These are phyloP conservation scores for Xestia sexstrigata DNA, from an alignment of 2,888 invertebrate genomes.

Conservation along the genomic window DNA sequence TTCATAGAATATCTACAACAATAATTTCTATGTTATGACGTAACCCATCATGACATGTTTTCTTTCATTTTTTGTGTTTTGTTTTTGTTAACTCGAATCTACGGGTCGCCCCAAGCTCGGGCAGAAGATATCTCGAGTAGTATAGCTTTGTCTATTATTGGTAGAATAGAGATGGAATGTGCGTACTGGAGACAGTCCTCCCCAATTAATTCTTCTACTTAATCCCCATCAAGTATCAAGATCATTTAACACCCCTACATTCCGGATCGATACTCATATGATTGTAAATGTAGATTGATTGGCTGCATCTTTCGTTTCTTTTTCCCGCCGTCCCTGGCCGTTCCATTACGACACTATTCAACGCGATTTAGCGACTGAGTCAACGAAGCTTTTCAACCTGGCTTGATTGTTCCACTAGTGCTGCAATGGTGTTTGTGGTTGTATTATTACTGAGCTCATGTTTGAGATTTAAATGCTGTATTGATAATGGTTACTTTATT, in stretches of 20 bases:
- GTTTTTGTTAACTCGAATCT: no score
- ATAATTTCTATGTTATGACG: no score
- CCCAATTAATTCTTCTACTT: no score
- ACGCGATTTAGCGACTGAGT: slow-evolving; percentile 73
- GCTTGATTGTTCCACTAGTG: slow-evolving; percentile 55
- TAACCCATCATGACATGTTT: no score
- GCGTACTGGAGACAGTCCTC: no score
- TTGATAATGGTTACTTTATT: neutral
- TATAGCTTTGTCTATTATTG: no score
- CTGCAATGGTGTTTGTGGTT: slow-evolving; percentile 28
- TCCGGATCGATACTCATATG: slow-evolving; percentile 86
- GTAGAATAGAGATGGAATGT: no score
- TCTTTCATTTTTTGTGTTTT: no score
- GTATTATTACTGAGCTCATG: slow-evolving; percentile 13
- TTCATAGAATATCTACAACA: no score
- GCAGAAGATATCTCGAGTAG: no score
- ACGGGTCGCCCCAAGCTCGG: no score
- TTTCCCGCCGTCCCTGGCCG: slow-evolving; percentile 78
- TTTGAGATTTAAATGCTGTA: slow-evolving; percentile 9
- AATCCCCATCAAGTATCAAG: slow-evolving; percentile 73
- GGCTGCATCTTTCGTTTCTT: slow-evolving; percentile 85
- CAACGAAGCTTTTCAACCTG: slow-evolving; percentile 59
- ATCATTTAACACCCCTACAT: slow-evolving; percentile 37
- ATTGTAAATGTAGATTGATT: slow-evolving; percentile 90
- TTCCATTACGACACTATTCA: slow-evolving; percentile 84